Base-by-base conservation (phyloP, 2,797 vertebrate species). In the Mormyrus hasselquistii region DNA sequence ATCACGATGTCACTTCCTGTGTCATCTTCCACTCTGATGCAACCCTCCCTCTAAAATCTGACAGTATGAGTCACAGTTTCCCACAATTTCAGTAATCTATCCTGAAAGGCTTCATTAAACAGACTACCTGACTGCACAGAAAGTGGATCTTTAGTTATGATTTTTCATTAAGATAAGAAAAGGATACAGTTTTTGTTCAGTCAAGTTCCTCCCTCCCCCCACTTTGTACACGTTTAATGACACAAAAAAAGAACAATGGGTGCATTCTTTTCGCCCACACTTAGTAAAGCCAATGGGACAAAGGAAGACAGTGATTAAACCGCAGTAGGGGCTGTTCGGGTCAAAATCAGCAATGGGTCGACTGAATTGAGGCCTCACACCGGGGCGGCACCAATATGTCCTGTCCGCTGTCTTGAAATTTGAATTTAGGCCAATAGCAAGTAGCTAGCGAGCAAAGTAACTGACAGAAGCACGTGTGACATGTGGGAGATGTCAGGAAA, bases 31-130 rank as follows among this genome's bases (percentile, higher is more conserved):
- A 50, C 50, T 14, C 50, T 55, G 50, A 19, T 29, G 5, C 19
- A 47, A 14, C 16, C n/a, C 83, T 29, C 84, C 14, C 29, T 38
- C 69, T 41, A 55, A 14, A 86, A 62, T 82, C 16, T 29, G 53
- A 62, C 47, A 52, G 50, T 38, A 25, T 49, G 62, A 50, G n/a
- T 25, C 88, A 83, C 38, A 19, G 12, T 88, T 38, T 84, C 44
- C 38, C 73, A 5, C 29, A 29, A 76, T 47, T 59, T 25, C 83
- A 38, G 65, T 90, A 90, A 59, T 57, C 34, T 34, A 87, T 83
- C 52, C 84, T 44, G 41, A 82, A 87, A 59, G n/a, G 22, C 86
- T 89, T 90, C 88, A 91, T 91, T 89, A 89, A 89, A 57, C 29
- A 50, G 41, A 55, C 73, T 16, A 29, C 65, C 84, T 29, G 79